A percentile compares a stretch with the other conserved stretches of the same genome.
phyloP scores from a whole-genome alignment of 2,113 vertebrate genomes.

The Bufo gargarizans region DNA sequence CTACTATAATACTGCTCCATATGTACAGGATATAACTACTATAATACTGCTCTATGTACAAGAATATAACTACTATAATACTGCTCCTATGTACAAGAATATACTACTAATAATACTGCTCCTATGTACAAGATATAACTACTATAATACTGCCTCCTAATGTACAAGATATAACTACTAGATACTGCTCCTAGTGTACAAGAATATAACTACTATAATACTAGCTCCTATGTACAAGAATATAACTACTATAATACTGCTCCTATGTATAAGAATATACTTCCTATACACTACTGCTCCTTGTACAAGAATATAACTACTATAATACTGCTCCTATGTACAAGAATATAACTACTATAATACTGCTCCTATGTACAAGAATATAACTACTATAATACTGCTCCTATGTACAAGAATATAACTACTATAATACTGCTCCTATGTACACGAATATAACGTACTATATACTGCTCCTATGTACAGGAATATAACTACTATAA shows the following conservation, averaged over 20 bases:
- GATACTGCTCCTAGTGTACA: background rate
- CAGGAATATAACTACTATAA: no score
- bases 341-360: no score
- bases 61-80: background rate
- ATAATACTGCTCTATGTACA: no score
- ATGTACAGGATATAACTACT: no score
- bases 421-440: no score
- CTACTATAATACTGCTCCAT: no score
- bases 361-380: no score
- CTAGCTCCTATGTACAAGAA: background rate
- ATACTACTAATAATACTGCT: background rate
- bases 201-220: constrained; percentile 7
- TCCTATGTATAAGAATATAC: background rate
- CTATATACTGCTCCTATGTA: no score
- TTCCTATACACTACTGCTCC: background rate
- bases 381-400: no score
- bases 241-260: constrained; percentile 1
- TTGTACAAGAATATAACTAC: background rate
- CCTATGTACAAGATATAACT: background rate
- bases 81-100: background rate
- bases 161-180: background rate
- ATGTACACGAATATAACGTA: no score
- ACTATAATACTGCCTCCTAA: background rate
- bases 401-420: no score
- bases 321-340: no score